Base-by-base conservation (phyloP, 2,888 invertebrate species). In the Anoplius nigerrimus region DNA sequence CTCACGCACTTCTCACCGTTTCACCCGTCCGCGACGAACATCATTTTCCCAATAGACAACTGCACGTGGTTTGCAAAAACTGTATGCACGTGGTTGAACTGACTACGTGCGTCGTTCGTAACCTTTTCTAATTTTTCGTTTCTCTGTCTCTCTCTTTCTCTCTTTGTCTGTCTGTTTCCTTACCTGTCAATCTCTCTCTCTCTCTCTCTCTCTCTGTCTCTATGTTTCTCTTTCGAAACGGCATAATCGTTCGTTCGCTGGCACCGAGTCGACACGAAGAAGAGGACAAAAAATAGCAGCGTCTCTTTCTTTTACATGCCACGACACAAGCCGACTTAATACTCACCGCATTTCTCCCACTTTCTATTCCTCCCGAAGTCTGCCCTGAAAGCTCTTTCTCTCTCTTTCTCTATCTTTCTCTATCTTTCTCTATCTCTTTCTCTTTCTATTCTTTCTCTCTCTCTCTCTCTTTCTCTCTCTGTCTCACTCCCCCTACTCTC, bases 401-500 rank as follows among this genome's bases (percentile, higher is more conserved):
- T 15, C 0, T 22, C n/a, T 24, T 4, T 54, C 0, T 27, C 34
- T 54, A n/a, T 27, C 3, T 54, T 16, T 54, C n/a, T 54, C 54
- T 34, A 5, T n/a, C 27, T 53, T 22, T 27, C 18, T 54, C 27
- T 54, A 21, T 16, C n/a, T 16, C n/a, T 16, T 48, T 48, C 48
- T 48, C 24, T 27, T 16, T n/a, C n/a, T n/a, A n/a, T n/a, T 46
- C 55, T 56, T 54, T 66, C 24, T 48, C 52, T 4, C 22, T 52
- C 20, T 21, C 11, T 15, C 0, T 22, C n/a, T 24, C 11, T 54
- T 3, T 27, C 34, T 54, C n/a, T 27, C 3, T 54, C 27, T 54
- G 6, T 54, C 54, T 34, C 5, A 21, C 27, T 53, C 34, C 18
- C 18, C 27, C 27, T 54, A 21, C 48, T 48, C 48, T 48, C 48